Evolutionary conservation across 2,113 vertebrate genomes (phyloP), one percentile per base, ranked within the genome.

Genomic region (Rostratula benghalensis): DNA sequence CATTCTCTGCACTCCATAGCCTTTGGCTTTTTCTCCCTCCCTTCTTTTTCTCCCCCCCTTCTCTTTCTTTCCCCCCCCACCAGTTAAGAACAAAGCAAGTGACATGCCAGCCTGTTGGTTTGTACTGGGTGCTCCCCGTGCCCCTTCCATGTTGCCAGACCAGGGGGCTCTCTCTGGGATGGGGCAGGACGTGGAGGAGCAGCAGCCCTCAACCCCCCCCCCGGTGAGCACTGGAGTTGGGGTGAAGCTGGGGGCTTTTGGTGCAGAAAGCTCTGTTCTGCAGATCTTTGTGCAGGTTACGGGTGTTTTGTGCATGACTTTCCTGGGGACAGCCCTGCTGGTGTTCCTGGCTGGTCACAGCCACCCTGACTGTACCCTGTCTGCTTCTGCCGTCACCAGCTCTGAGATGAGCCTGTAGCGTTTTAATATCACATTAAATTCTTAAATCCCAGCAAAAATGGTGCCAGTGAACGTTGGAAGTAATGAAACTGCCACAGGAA

Each of bases 301-400:
- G 6, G 2, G 3, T 3, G 39, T 14, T 39, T 41, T 37, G 31
- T 37, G 74, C 39, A 28, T 3, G 11, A 68, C 63, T 68, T 63
- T 45, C 89, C 59, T 33, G 83, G 83, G 39, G 69, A 45, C 85
- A 78, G 91, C 88, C 81, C 68, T 64, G 20, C 11, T 63, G 90
- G 30, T 53, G 28, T 77, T 92, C 75, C 69, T 82, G 87, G 85
- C 80, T 39, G 22, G 39, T 61, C 45, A 5, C 51, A 3, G 31
- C 27, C 7, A 5, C 30, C 50, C 48, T 2, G 1, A 31, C 43
- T 2, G 5, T 9, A 16, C 27, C 10, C 6, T 3, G 22, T 30
- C 68, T 39, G 25, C 2, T 24, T 41, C 63, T 75, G 11, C 33
- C 65, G 31, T 13, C 48, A 7, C 9, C 81, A 35, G 31, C 59